Evolutionary conservation across 2,113 vertebrate genomes (phyloP), one percentile per base, ranked within the genome.

Genomic region (Ochotona princeps): DNA sequence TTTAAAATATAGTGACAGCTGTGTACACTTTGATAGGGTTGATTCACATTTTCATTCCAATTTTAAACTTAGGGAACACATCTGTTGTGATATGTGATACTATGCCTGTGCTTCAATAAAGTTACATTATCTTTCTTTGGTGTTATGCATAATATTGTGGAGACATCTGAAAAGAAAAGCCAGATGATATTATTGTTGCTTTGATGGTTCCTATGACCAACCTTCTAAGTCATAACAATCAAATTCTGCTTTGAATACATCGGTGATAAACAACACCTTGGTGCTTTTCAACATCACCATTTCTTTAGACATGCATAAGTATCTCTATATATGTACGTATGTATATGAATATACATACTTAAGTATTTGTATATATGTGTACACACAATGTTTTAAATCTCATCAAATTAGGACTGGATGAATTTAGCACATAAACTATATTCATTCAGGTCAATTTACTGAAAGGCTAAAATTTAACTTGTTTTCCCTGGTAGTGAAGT

Each of bases 11-110:
- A 72, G 65, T 12, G 28, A 88, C 83, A 97, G 75, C 63, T 94
- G 78, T 75, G 66, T 70, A 96, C 96, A 94, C 78, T 92, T 85
- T 91, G 89, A 78, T 61, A 87, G 83, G 66, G 10, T 81, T 69
- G 60, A 95, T 87, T 86, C 47, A 9, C 80, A 23, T 85, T 96
- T 97, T 61, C 72, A 67, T 35, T 92, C 82, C 63, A 21, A 0
- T 91, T 94, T 97, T 95, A 93, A 97, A 88, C 0, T 0, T 38
- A 95, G 95, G 83, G 60, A 93, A 96, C 44, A 67, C 82, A 96
- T 94, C 82, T 95, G 60, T 92, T 95, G 93, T 94, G 28, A 61
- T 91, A 60, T 2, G 1, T 44, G 83, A 65, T 65, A 96, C 96
- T 86, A 51, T n/a, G 44, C 65, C 72, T 76, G 30, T 83, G n/a